Conservation (phyloP, 2,113 vertebrate species). For the Centropus bengalensis region DNA sequence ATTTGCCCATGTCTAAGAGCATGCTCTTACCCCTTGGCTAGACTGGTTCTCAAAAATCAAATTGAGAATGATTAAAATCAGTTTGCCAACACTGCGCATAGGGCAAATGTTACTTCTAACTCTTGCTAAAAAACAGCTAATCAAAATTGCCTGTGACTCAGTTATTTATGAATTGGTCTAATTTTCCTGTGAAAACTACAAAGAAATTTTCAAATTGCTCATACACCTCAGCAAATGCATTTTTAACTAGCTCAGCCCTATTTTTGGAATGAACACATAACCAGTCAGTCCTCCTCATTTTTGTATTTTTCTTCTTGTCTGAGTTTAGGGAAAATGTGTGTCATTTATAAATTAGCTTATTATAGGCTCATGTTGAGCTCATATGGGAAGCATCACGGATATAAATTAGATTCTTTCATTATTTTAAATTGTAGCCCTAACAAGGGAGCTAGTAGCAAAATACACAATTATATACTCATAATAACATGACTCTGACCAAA, state of each 20-base stretch:
- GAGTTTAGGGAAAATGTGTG: slow-evolving; percentile 32
- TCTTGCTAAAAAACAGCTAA: neutral
- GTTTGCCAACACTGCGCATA: neutral
- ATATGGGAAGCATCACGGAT: neutral
- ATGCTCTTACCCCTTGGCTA: neutral
- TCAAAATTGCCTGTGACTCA: neutral
- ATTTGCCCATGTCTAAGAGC: neutral
- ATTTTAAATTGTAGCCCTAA: slow-evolving; percentile 51
- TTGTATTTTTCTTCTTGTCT: slow-evolving; percentile 6
- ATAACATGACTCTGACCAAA: slow-evolving; percentile 35
- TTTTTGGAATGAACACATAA: neutral
- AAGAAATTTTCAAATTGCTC: neutral
- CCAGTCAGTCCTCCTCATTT: neutral
- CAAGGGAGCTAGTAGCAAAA: slow-evolving; percentile 11
- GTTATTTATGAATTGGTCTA: neutral
- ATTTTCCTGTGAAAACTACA: slow-evolving; percentile 4
- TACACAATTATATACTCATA: slow-evolving; percentile 42
- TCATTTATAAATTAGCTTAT: slow-evolving; percentile 38
- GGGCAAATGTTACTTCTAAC: neutral
- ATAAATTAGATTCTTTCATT: slow-evolving; percentile 40
- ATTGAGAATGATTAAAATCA: neutral
- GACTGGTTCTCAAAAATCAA: slow-evolving; percentile 7
- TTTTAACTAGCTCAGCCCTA: neutral
- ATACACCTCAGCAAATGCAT: neutral
- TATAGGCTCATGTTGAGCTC: slow-evolving; percentile 1